phyloP scores from a whole-genome alignment of 2,888 invertebrate genomes.

The Metellina segmentata region DNA sequence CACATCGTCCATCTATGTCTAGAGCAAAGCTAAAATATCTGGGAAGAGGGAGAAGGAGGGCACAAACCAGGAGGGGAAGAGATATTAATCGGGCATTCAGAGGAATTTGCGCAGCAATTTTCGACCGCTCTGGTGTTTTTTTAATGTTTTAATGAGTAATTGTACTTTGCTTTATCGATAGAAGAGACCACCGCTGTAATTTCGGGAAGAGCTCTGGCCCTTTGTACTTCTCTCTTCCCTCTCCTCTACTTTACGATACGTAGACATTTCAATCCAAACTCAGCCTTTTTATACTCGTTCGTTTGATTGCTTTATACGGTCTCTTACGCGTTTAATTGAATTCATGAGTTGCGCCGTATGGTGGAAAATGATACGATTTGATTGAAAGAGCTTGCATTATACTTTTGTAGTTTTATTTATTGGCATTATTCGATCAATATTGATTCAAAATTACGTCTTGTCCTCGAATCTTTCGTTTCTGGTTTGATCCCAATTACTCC shows the following conservation, averaged over 20 bases:
- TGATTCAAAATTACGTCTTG: too few species aligned
- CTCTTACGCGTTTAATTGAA: background rate
- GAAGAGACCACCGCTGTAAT: conserved; percentile 43
- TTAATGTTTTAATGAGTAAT: conserved; percentile 74
- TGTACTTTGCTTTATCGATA: conserved; percentile 61
- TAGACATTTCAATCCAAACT: conserved; percentile 27
- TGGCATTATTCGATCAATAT: background rate
- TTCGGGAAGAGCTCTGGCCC: conserved; percentile 53
- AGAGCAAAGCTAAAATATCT: conserved; percentile 45
- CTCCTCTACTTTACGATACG: background rate
- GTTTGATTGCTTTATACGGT: background rate
- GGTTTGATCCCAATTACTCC: too few species aligned
- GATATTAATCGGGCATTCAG: conserved; percentile 68
- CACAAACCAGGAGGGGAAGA: background rate
- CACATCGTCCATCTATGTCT: conserved; percentile 61
- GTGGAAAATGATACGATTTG: background rate
- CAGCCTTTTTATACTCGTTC: background rate
- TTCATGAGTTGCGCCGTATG: background rate
- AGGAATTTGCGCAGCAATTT: conserved; percentile 71
- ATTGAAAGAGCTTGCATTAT: background rate
- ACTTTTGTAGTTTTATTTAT: background rate
- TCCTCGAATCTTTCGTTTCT: too few species aligned
- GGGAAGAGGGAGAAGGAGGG: conserved; percentile 27
- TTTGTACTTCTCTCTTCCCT: conserved; percentile 10
- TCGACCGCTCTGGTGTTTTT: conserved; percentile 73